Evolutionary conservation across 2,888 invertebrate species (phyloP).

Genomic region (Polydrusus tereticollis): DNA sequence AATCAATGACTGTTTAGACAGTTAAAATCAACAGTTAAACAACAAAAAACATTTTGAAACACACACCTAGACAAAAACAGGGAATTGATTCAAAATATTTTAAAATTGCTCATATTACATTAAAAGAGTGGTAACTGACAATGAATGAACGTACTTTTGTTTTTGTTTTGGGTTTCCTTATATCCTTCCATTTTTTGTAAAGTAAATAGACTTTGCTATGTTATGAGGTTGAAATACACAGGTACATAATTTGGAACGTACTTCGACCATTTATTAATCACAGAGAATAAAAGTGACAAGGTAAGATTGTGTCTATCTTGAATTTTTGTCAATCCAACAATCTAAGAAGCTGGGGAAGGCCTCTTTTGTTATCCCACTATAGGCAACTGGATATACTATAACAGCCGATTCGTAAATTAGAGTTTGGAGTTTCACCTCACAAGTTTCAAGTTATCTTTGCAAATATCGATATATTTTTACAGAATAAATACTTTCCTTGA

Average conservation of each 20-base stretch:
- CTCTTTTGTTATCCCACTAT: too few relatives aligned
- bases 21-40: not conserved
- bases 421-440: too few relatives aligned
- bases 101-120: not conserved
- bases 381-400: too few relatives aligned
- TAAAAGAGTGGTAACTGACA: conserved; percentile 7
- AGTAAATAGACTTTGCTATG: conserved; percentile 43
- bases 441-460: too few relatives aligned
- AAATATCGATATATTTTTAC: too few relatives aligned
- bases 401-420: not conserved
- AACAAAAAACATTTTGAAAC: not conserved
- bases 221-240: conserved; percentile 58
- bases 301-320: not conserved
- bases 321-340: too few relatives aligned
- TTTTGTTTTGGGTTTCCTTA: conserved; percentile 22
- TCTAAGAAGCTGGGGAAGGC: too few relatives aligned
- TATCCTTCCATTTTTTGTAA: conserved; percentile 3
- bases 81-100: not conserved
- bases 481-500: too few relatives aligned
- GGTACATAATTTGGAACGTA: conserved; percentile 59
- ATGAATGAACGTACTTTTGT: conserved; percentile 11
- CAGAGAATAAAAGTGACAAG: conserved; percentile 22
- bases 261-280: conserved; percentile 39
- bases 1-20: too few relatives aligned
- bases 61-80: not conserved